These are phyloP conservation scores for Noctilio leporinus DNA, from an alignment of 2,113 vertebrate species.

Conservation along the genomic window DNA sequence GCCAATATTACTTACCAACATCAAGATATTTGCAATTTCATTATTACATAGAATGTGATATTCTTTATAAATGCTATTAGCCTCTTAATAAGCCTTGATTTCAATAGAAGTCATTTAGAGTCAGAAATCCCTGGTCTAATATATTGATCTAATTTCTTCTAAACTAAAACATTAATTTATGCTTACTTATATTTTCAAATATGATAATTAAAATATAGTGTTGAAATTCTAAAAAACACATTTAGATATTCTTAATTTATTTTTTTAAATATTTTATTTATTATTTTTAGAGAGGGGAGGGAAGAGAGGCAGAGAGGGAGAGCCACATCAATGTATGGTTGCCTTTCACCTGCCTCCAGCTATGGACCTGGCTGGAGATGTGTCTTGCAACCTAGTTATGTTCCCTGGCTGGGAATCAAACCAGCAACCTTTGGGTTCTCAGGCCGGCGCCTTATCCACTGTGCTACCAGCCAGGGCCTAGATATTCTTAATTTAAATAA, in stretches of 20 bases:
- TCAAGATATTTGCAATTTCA: constrained; percentile 31
- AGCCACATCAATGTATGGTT: too few relatives aligned
- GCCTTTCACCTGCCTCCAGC: too few relatives aligned
- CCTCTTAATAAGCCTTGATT: not conserved
- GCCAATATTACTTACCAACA: not conserved
- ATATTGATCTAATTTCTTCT: not conserved
- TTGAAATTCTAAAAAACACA: not conserved
- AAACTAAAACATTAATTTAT: not conserved
- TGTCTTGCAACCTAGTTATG: too few relatives aligned
- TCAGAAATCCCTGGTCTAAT: not conserved
- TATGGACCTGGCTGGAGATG: too few relatives aligned
- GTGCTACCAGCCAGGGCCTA: too few relatives aligned
- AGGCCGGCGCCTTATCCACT: too few relatives aligned
- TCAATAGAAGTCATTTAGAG: not conserved
- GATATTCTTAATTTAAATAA: too few relatives aligned
- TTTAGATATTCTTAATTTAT: not conserved
- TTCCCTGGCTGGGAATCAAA: too few relatives aligned
- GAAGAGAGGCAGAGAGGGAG: too few relatives aligned
- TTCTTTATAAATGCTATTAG: not conserved
- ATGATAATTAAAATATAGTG: not conserved
- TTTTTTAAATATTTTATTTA: too few relatives aligned
- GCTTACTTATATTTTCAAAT: not conserved
- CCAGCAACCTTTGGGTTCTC: too few relatives aligned
- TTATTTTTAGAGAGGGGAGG: too few relatives aligned
- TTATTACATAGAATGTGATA: not conserved